Conservation (phyloP, 2,888 invertebrate genomes). For the Drosophila paranaensis region DNA sequence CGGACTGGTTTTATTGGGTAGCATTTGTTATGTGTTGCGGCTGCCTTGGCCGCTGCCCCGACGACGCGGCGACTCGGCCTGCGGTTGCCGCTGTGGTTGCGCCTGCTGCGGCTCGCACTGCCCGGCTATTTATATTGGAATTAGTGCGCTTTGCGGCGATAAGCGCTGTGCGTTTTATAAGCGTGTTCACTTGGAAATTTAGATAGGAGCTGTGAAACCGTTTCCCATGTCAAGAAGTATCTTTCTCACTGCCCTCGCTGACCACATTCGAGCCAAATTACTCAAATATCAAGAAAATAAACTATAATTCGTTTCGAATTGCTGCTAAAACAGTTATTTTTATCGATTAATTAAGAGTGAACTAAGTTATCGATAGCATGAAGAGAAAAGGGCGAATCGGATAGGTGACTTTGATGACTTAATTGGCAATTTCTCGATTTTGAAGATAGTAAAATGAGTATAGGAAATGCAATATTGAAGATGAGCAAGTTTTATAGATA, state of each 20-base stretch:
- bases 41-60: slow-evolving; percentile 22
- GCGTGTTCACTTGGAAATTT: slow-evolving; percentile 73
- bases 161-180: slow-evolving; percentile 74
- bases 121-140: slow-evolving; percentile 73
- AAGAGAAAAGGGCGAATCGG: no score
- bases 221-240: slow-evolving; percentile 45
- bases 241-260: slow-evolving; percentile 13
- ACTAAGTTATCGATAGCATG: neutral
- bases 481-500: no score
- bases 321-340: slow-evolving; percentile 4
- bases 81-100: slow-evolving; percentile 22
- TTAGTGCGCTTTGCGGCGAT: slow-evolving; percentile 75
- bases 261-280: slow-evolving; percentile 22
- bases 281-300: slow-evolving; percentile 20
- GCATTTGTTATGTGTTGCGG: slow-evolving; percentile 67
- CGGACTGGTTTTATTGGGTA: slow-evolving; percentile 78
- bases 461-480: no score
- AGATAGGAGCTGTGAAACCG: slow-evolving; percentile 62
- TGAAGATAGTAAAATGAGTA: neutral
- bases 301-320: slow-evolving; percentile 4
- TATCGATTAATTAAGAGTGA: neutral
- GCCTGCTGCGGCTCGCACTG: slow-evolving; percentile 27
- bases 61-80: slow-evolving; percentile 13
- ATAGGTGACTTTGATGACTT: no score
- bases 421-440: no score